phyloP scores from a whole-genome alignment of 2,113 vertebrate genomes.

The Melanocharis versteri region DNA sequence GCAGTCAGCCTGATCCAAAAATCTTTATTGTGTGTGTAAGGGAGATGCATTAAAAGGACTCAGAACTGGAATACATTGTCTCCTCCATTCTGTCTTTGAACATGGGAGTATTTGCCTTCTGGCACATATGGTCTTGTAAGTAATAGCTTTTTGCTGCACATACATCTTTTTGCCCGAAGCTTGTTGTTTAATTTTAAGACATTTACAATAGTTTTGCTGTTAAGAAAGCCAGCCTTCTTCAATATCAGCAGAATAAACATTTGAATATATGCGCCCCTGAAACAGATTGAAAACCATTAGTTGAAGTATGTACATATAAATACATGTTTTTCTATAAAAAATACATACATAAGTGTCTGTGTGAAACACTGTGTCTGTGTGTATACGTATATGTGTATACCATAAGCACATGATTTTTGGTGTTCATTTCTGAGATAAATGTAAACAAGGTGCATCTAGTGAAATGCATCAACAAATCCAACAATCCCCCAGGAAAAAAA shows the following conservation, averaged over 20 bases:
- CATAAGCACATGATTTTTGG: not conserved
- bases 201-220: not conserved
- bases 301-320: not conserved
- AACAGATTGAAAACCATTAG: not conserved
- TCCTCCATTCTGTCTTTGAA: not conserved
- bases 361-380: not conserved
- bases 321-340: not conserved
- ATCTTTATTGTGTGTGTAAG: not conserved
- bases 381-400: not conserved
- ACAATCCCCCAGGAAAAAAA: rapidly evolving
- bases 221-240: not conserved
- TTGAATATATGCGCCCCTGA: not conserved
- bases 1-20: slow-evolving; percentile 43
- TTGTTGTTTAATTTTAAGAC: slow-evolving; percentile 8
- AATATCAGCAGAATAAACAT: not conserved
- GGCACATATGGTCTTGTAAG: not conserved
- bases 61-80: not conserved
- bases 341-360: not conserved
- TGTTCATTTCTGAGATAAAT: not conserved
- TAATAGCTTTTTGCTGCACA: not conserved
- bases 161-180: not conserved
- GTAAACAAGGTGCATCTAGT: not conserved
- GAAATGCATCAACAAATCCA: not conserved
- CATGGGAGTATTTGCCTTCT: slow-evolving; percentile 9
- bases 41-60: not conserved